phyloP scores from a whole-genome alignment of 2,888 invertebrate species.

The Tetranychus truncatus region DNA sequence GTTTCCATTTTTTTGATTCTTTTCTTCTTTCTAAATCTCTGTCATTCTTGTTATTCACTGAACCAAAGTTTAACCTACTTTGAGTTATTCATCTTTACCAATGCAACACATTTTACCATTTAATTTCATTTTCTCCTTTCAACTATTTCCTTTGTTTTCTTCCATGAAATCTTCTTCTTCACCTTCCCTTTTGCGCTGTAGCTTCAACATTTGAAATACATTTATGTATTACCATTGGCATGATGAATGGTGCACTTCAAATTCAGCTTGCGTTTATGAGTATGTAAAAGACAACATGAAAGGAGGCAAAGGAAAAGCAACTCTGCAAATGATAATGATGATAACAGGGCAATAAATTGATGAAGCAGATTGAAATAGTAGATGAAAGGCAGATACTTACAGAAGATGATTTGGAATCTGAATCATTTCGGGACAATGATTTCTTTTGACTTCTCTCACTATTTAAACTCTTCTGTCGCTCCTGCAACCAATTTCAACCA shows the following conservation, averaged over 20 bases:
- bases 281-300: background rate
- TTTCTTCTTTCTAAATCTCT: background rate
- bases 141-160: too few relatives aligned
- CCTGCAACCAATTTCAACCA: conserved; percentile 21
- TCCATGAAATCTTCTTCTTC: background rate
- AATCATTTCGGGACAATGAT: conserved; percentile 15
- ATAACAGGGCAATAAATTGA: background rate
- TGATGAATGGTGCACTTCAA: background rate
- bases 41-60: background rate
- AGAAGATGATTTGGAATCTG: conserved; percentile 12
- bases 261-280: background rate
- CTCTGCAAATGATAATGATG: background rate
- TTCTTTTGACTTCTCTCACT: conserved; percentile 22
- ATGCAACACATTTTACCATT: too few relatives aligned
- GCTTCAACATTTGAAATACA: background rate
- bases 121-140: too few relatives aligned
- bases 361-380: background rate
- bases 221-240: background rate
- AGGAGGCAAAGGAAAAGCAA: background rate
- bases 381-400: background rate
- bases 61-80: background rate
- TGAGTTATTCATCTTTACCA: background rate
- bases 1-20: background rate
- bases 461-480: conserved; percentile 26
- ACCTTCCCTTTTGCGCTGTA: too few relatives aligned